Base-by-base conservation (phyloP, 2,797 vertebrate species). In the Sciurus vulgaris region DNA sequence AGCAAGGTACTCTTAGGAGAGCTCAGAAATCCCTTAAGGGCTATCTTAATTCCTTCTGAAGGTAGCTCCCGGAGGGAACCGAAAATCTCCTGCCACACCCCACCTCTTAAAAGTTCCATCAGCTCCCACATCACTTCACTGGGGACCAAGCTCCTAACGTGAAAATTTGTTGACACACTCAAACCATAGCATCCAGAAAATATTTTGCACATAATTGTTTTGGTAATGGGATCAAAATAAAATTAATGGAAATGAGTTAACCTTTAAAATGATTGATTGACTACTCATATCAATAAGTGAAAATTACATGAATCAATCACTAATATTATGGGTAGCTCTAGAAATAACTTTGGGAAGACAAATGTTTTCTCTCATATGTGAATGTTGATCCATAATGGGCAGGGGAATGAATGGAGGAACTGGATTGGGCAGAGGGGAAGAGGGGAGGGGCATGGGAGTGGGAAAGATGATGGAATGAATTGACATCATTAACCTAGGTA, bases 241-340 rank as follows among this genome's bases (percentile, higher is more conserved):
- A 0, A 44, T 2, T 4, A 8, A 67, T 78, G 15, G 2, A 15
- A 65, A 83, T 33, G 4, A 7, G 49, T 6, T 61, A 83, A 88
- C 4, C 0, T 41, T 93, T 51, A 41, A 96, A 95, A 96, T 95
- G 85, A 84, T 4, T 95, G 85, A 84, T 4, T 85, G 1, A n/a
- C 76, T 86, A 30, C 91, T 2, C 14, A 83, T 94, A 82, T 78
- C 82, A 92, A 28, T 86, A 88, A 0, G 88, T 96, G 24, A 87
- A 93, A 97, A 61, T 14, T 82, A 51, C 69, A 41, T 59, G 79
- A 14, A 28, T 56, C 35, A 7, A 1, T 82, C 65, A 35, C n/a
- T 87, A n/a, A 28, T 5, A 84, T 72, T 86, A 94, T 73, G 30
- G 15, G 89, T 96, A 85, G 5, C 47, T 96, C 78, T 70, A 26